Conservation (phyloP, 1,140 invertebrate genomes). For the Zaprionus tsacasi region DNA sequence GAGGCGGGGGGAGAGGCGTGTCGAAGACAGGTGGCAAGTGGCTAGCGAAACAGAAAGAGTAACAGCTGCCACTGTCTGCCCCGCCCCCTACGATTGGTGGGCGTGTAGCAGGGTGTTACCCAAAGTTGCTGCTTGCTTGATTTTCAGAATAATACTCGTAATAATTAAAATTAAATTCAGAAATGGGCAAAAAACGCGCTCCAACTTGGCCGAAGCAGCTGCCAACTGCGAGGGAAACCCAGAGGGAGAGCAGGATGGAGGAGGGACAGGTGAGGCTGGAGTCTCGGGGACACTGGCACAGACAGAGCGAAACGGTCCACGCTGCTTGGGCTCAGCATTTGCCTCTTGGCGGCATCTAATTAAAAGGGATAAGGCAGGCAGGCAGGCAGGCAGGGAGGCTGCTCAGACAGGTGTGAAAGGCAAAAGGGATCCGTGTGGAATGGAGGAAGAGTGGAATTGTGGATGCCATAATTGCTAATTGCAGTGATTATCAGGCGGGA, state of each 20-base stretch:
- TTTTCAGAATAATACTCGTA: conserved; percentile 76
- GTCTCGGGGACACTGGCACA: not conserved
- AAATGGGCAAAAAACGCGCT: conserved; percentile 57
- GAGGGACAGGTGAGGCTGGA: not conserved
- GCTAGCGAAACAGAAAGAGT: conserved; percentile 51
- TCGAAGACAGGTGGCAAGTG: conserved; percentile 38
- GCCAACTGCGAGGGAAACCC: conserved; percentile 46
- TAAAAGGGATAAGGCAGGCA: conserved; percentile 70
- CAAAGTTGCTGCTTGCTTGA: conserved; percentile 74
- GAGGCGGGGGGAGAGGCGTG: conserved; percentile 9
- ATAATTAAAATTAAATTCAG: conserved; percentile 82
- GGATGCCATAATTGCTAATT: conserved; percentile 72
- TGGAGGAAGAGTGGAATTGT: not conserved
- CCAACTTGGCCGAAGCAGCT: conserved; percentile 57
- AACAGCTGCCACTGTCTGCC: conserved; percentile 61
- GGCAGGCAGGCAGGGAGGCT: conserved; percentile 1
- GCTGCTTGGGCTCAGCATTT: conserved; percentile 57
- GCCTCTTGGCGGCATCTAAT: conserved; percentile 76
- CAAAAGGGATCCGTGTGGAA: conserved; percentile 20
- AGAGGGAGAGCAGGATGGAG: no score
- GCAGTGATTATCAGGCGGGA: conserved; percentile 61
- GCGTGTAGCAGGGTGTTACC: conserved; percentile 4
- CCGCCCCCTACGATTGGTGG: conserved; percentile 19
- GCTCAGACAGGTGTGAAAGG: conserved; percentile 71
- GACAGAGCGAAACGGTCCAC: conserved; percentile 23